Evolutionary conservation across 2,888 invertebrate genomes (phyloP), one percentile per base, ranked within the genome.

Genomic region (Lycia hirtaria): DNA sequence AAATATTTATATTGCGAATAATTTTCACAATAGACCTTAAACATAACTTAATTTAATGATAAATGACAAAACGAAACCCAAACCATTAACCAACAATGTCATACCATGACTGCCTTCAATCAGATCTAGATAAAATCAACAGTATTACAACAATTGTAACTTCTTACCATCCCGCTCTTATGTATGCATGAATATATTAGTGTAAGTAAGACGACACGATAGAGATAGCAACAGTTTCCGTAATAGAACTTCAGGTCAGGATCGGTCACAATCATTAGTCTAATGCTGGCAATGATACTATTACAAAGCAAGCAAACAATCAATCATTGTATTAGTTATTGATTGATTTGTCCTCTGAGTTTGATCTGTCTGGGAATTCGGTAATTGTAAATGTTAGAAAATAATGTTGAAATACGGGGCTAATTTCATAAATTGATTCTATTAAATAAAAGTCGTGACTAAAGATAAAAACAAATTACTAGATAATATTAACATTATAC

Each of bases 241-340:
- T n/a, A n/a, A n/a, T n/a, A n/a, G n/a, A n/a, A n/a, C n/a, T n/a
- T 60, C 40, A 9, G 32, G n/a, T 24, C 30, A n/a, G 30, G 12
- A 47, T 47, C 47, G 32, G 38, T 45, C 33, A 30, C 40, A 15
- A 59, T 52, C 41, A 56, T 56, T 56, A 53, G 47, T 62, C 47
- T 50, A 33, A 38, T 58, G 62, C 52, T 53, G 53, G 56, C 52
- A 58, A 47, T 47, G 22, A 44, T 38, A 49, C 58, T n/a, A 45
- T 33, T 30, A 56, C 62, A 60, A 58, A 55, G 38, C 30, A 35
- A 12, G 7, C 22, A 15, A 24, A 22, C 22, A 24, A 47, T 47
- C 35, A 24, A 47, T 47, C 47, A 47, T 7, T 35, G 26, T 47
- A 24, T 35, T 35, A 60, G 53, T 60, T 62, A 58, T 58, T 56